Evolutionary conservation across 2,113 vertebrate genomes (phyloP).

Genomic region (Scalopus aquaticus): DNA sequence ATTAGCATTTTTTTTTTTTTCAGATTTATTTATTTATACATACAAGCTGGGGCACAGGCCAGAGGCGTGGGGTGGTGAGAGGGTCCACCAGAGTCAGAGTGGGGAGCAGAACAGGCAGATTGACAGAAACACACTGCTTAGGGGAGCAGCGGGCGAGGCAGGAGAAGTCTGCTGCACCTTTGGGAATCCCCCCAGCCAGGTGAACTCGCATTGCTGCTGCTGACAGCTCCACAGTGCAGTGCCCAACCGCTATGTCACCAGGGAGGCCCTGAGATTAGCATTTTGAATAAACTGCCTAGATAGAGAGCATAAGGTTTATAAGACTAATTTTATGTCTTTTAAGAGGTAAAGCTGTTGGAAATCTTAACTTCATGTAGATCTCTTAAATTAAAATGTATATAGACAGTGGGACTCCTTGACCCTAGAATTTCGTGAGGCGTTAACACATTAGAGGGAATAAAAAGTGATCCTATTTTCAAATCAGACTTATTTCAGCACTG

Average conservation of each 20-base stretch:
- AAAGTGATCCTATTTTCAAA: slow-evolving; percentile 39
- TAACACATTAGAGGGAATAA: neutral
- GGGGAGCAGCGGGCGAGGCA: no score
- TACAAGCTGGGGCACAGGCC: no score
- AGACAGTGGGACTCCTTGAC: neutral
- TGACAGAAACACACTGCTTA: no score
- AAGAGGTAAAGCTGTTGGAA: slow-evolving; percentile 8
- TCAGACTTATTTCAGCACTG: neutral
- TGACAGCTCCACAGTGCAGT: no score
- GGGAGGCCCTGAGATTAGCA: slow-evolving; percentile 11
- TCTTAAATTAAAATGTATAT: slow-evolving; percentile 44
- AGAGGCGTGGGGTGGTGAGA: no score
- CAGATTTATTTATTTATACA: no score
- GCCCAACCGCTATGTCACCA: no score
- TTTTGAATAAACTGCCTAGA: slow-evolving; percentile 14
- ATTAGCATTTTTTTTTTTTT: slow-evolving; percentile 49
- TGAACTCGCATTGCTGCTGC: no score
- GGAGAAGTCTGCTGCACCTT: no score
- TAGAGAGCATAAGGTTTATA: neutral
- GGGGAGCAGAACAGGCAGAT: no score
- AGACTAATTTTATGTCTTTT: neutral
- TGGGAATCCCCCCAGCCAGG: no score
- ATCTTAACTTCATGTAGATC: neutral
- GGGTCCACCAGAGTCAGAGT: no score
- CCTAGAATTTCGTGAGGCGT: neutral